These are phyloP conservation scores for Ammodytes dubius DNA, from an alignment of 2,113 vertebrate genomes.

Conservation along the genomic window DNA sequence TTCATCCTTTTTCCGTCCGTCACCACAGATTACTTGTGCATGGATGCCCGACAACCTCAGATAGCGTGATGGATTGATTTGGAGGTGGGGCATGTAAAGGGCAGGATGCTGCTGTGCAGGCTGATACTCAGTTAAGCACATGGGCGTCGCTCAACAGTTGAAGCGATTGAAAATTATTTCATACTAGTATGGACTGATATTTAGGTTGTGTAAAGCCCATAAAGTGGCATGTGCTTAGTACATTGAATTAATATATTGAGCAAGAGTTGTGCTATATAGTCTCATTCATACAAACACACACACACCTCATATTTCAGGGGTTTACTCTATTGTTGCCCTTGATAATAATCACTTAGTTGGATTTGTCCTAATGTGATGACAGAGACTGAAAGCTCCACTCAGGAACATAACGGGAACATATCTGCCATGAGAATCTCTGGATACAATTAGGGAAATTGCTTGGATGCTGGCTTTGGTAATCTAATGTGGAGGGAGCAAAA, in stretches of 20 bases:
- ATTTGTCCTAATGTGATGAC: conserved; percentile 74
- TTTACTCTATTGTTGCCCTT: conserved; percentile 39
- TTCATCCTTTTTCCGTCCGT: conserved; percentile 38
- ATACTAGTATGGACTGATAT: conserved; percentile 2
- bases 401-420: conserved; percentile 44
- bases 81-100: conserved; percentile 1
- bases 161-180: conserved; percentile 13
- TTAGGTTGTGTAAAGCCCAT: not conserved
- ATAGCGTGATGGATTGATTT: conserved; percentile 39
- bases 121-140: conserved; percentile 27
- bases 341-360: conserved; percentile 70
- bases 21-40: conserved; percentile 17
- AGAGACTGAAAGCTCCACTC: conserved; percentile 58
- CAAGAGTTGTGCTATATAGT: not conserved
- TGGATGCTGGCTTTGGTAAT: conserved; percentile 61
- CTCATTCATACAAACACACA: not conserved
- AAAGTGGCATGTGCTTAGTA: conserved; percentile 5
- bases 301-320: conserved; percentile 1
- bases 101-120: conserved; percentile 20
- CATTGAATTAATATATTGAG: conserved; percentile 14
- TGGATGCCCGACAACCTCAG: conserved; percentile 23
- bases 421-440: conserved; percentile 58
- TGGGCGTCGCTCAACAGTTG: not conserved
- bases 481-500: conserved; percentile 49
- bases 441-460: conserved; percentile 78